Base-by-base conservation (phyloP, 2,797 vertebrate genomes). In the Sus cebifrons region DNA sequence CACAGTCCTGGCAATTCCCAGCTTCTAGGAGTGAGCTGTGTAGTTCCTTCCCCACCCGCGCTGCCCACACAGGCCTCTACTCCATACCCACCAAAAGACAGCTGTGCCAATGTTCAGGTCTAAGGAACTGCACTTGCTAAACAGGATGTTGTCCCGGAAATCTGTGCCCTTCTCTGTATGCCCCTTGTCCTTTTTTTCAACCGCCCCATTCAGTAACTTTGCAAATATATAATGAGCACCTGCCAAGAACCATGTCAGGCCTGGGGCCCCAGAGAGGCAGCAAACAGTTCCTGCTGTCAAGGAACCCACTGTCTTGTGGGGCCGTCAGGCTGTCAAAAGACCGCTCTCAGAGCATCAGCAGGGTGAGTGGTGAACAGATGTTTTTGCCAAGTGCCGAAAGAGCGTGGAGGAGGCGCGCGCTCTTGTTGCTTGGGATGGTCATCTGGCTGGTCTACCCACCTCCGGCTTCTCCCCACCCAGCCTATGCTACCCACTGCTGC, bases 171-270 rank as follows among this genome's bases (percentile, higher is more conserved):
- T 89, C 58, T 96, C 92, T 95, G 75, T 93, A 81, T 0, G 1
- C 27, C 56, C 44, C 81, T 97, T 95, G 96, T 96, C 32, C 88
- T 86, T 85, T 88, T 83, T 92, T 86, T 54, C 86, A 91, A 97
- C 65, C 96, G 83, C 75, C 86, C 93, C 84, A 96, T 96, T 98
- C 94, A 98, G 97, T 86, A 94, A 93, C 93, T 96, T 94, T 27
- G 27, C 96, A 97, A 96, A 93, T 86, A 77, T 40, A 95, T 49
- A 97, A 96, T 40, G 94, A 98, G 64, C 94, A 97, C 86, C 89
- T 96, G 97, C 95, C 97, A 97, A 97, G 94, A 97, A 68, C 65
- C 74, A 32, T 49, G 58, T 97, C 79, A 67, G 89, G 71, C 94
- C 27, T 27, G 94, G 91, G 91, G 94, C 52, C 90, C 95, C 70